Evolutionary conservation across 2,113 vertebrate genomes (phyloP), one percentile per base, ranked within the genome.

Genomic region (Orthonyx spaldingii): DNA sequence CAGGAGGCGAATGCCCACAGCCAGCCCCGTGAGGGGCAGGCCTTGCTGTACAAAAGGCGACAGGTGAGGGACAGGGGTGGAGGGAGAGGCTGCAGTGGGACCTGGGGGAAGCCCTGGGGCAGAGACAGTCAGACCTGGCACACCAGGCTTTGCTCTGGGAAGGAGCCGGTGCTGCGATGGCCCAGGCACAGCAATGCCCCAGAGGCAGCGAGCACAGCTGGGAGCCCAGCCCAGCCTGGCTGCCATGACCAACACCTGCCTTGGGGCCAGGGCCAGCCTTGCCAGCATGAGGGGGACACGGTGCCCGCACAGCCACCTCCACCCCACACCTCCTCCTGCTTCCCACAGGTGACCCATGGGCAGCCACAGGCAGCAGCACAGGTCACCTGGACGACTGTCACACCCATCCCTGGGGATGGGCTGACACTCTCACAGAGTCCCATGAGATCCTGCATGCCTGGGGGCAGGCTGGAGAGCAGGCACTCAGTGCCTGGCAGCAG

Each of bases 351-450:
- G 16, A 1, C 30, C 1, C 14, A 35, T 5, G 7, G 39, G 14
- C 37, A 0, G 10, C 33, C 1, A 0, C 61, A 26, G 33, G 41
- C 33, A 66, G 61, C 23, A 6, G 8, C 1, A 1, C 11, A 50
- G 35, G 17, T 41, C 75, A 33, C 30, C 1, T n/a, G 8, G 18
- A 2, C 1, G 1, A 52, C 28, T 4, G 1, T 27, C 22, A 32
- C 1, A 1, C 50, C 27, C 13, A 20, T 56, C 26, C 7, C 20
- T 0, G 0, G 3, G 4, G 55, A 37, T 5, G 2, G 3, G 10
- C 7, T 22, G 6, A 0, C 20, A 16, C 30, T 3, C 18, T 17
- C 41, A 32, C 14, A 5, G 1, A n/a, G 20, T 7, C 27, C 23
- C 13, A 7, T 46, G 4, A 35, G 3, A 1, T 3, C 23, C 4